Conservation (phyloP, 92 coral and sea anemone genomes). For the Scolanthus callimorphus region DNA sequence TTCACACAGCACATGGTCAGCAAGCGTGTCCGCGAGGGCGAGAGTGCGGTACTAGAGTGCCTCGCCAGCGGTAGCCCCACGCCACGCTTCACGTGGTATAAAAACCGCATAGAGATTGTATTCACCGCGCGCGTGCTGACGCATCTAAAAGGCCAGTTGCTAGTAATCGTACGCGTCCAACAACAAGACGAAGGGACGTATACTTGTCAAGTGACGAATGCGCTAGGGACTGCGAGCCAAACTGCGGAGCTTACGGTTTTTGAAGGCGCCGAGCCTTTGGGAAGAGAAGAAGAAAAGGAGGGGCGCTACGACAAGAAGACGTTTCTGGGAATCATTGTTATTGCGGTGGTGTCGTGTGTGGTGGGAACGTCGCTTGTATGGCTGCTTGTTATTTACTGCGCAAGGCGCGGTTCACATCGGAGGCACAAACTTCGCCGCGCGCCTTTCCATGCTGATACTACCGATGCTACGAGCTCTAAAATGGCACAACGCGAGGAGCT, state of each 20-base stretch:
- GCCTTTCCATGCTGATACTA: slow-evolving; percentile 22
- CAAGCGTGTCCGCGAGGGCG: slow-evolving; percentile 46
- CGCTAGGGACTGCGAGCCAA: slow-evolving; percentile 47
- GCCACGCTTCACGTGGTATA: slow-evolving; percentile 61
- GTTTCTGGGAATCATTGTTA: slow-evolving; percentile 74
- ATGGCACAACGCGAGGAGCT: slow-evolving; percentile 40
- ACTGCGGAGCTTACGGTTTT: slow-evolving; percentile 39
- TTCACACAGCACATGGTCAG: slow-evolving; percentile 43
- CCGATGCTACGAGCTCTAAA: slow-evolving; percentile 35
- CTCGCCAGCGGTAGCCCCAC: slow-evolving; percentile 57
- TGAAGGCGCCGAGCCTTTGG: slow-evolving; percentile 21
- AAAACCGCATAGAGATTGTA: slow-evolving; percentile 20
- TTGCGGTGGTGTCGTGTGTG: slow-evolving; percentile 69
- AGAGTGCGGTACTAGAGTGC: slow-evolving; percentile 72
- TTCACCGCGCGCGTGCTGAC: slow-evolving; percentile 41
- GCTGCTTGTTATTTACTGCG: slow-evolving; percentile 74
- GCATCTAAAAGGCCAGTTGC: slow-evolving; percentile 58
- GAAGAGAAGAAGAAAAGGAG: neutral
- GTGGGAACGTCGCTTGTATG: slow-evolving; percentile 83
- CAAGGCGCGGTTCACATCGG: slow-evolving; percentile 35
- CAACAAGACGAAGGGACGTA: slow-evolving; percentile 55
- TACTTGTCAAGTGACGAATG: slow-evolving; percentile 64
- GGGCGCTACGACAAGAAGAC: slow-evolving; percentile 80
- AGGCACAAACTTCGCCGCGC: slow-evolving; percentile 8
- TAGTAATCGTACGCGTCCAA: slow-evolving; percentile 45